A percentile compares a stretch with the other conserved stretches of the same genome.
Evolutionary conservation across 2,113 vertebrate genomes (phyloP).

Genomic region (Cheilinus undulatus): DNA sequence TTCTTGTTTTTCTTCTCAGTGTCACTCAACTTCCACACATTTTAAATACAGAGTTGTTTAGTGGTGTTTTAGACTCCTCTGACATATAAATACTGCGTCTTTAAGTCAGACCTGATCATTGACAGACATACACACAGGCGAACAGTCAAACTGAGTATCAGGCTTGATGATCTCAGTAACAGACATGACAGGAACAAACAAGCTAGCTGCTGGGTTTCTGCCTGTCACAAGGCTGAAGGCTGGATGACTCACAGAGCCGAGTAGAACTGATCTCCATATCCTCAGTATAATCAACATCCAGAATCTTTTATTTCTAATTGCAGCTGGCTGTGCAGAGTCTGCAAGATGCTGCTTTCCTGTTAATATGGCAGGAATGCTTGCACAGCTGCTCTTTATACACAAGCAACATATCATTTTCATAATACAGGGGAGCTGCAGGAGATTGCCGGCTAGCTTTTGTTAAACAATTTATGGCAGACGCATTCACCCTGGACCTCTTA

Average conservation of each 20-base stretch:
- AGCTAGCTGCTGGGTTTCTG: slow-evolving; percentile 42
- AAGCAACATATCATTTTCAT: background rate
- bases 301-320: slow-evolving; percentile 41
- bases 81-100: background rate
- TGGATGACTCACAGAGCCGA: slow-evolving; percentile 52
- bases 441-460: slow-evolving; percentile 15
- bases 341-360: slow-evolving; percentile 28
- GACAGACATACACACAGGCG: background rate
- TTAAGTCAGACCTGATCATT: slow-evolving; percentile 21
- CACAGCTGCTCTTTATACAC: slow-evolving; percentile 11
- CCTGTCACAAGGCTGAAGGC: slow-evolving; percentile 50
- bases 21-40: slow-evolving; percentile 3
- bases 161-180: slow-evolving; percentile 48
- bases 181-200: slow-evolving; percentile 73
- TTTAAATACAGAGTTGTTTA: background rate
- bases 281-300: slow-evolving; percentile 39
- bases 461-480: background rate
- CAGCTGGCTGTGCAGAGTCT: slow-evolving; percentile 38
- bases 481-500: background rate
- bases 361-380: slow-evolving; percentile 16
- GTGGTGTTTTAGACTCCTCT: background rate
- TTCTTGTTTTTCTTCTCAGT: background rate
- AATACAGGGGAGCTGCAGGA: background rate
- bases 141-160: slow-evolving; percentile 13
- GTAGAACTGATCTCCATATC: slow-evolving; percentile 57